phyloP scores from a whole-genome alignment of 1,140 invertebrate species.

The Lordiphosa collinella region DNA sequence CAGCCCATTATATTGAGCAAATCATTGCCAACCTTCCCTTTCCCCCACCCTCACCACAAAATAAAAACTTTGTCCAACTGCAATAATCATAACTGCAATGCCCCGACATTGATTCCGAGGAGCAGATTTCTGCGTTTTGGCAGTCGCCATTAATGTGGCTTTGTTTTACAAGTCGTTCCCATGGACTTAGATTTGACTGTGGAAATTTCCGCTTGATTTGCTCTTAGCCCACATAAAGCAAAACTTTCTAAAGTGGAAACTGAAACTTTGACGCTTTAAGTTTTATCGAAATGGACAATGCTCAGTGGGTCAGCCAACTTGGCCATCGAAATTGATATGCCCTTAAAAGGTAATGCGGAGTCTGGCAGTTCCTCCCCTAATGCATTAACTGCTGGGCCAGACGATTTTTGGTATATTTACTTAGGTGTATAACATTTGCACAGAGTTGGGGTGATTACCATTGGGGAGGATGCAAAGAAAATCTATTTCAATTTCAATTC shows the following conservation, averaged over 20 bases:
- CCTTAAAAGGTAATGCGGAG: constrained; percentile 26
- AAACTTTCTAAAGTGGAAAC: constrained; percentile 34
- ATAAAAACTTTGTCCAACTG: constrained; percentile 55
- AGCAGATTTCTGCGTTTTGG: constrained; percentile 26
- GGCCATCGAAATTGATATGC: constrained; percentile 56
- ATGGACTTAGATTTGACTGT: constrained; percentile 14
- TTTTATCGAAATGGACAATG: constrained; percentile 43
- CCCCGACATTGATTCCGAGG: constrained; percentile 64
- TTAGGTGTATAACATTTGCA: no score
- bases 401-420: constrained; percentile 20
- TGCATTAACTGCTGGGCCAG: constrained; percentile 22
- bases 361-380: constrained; percentile 4
- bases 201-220: constrained; percentile 61
- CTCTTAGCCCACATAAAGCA: constrained; percentile 54
- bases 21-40: not conserved
- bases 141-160: constrained; percentile 63
- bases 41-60: not conserved
- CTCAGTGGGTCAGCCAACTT: constrained; percentile 50
- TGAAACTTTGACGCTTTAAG: constrained; percentile 40
- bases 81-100: constrained; percentile 74
- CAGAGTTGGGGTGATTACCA: no score
- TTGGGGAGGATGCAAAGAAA: no score
- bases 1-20: constrained; percentile 32
- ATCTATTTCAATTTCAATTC: no score
- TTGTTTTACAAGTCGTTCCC: constrained; percentile 61